Base-by-base conservation (phyloP, 2,797 vertebrate genomes). In the Gymnoscopelus microlampas region DNA sequence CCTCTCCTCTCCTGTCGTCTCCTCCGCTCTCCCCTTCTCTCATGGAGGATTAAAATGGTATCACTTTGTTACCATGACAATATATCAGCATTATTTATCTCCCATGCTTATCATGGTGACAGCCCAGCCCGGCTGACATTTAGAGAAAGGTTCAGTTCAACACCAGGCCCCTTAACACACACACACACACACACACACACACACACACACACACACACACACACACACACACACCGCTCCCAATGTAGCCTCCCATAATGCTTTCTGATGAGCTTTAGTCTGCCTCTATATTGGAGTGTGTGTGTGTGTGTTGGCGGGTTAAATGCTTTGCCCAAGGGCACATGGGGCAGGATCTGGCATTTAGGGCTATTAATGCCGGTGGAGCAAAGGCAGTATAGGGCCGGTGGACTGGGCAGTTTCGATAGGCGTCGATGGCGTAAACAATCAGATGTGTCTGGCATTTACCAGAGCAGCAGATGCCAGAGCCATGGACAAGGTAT, bases 71-170 rank as follows among this genome's bases (percentile, higher is more conserved):
- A 70, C 85, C 76, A 90, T 88, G 84, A 82, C 83, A 73, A 80
- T 81, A 53, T 56, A 64, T 81, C 74, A 77, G 68, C 10, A 54
- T 81, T 90, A 81, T 92, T 87, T 88, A 82, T 87, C 84, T 77
- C 62, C 63, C 47, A 49, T 66, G 68, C 77, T 85, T 82, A 85
- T 89, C 87, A 78, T 87, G 66, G 47, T 77, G 86, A 88, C 82
- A 88, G 75, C 72, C 49, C 78, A 70, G 77, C 26, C 77, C 77
- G 3, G 5, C 71, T 90, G 90, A 87, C 88, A 91, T 92, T 92
- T 89, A 83, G 85, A 84, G 68, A 87, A 87, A 84, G 81, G 82
- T 84, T 86, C 51, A 65, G 77, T 83, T 86, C 70, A 85, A 73
- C 73, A 80, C 50, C 19, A 68, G 56, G 75, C 75, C 74, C 79